Percentiles rank a stretch among this genome's conserved stretches.
phyloP scores from a whole-genome alignment of 2,797 vertebrate species.

The Intellagama lesueurii region DNA sequence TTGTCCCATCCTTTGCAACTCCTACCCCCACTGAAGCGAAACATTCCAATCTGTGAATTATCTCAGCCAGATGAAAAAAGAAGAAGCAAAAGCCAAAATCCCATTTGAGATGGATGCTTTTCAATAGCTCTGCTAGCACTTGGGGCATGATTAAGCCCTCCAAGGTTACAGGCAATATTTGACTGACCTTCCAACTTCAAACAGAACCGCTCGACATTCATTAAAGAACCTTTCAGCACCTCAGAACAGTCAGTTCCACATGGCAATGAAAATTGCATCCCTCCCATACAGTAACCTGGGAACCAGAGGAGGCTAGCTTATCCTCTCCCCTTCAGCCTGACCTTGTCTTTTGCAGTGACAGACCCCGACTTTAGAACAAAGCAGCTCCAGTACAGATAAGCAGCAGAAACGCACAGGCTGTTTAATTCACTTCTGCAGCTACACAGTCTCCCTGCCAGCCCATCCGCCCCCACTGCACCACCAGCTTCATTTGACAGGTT shows the following conservation, averaged over 20 bases:
- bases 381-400: background rate
- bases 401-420: background rate
- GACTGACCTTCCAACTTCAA: constrained; percentile 45
- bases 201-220: constrained; percentile 14
- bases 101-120: constrained; percentile 22
- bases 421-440: constrained; percentile 6
- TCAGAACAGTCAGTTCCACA: constrained; percentile 16
- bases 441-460: background rate
- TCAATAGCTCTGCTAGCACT: constrained; percentile 20
- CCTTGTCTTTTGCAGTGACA: constrained; percentile 10
- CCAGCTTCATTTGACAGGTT: constrained; percentile 40
- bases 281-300: constrained; percentile 43
- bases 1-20: background rate
- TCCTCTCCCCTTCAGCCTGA: background rate
- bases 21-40: background rate
- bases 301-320: constrained; percentile 20
- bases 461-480: background rate
- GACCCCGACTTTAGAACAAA: constrained; percentile 60
- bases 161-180: constrained; percentile 38
- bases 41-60: constrained; percentile 17
- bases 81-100: constrained; percentile 26
- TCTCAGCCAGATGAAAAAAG: constrained; percentile 7
- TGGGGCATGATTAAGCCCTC: constrained; percentile 21
- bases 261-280: constrained; percentile 34
- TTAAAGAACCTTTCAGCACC: constrained; percentile 28